Base-by-base conservation (phyloP, 1,140 invertebrate genomes). In the Leptonema lineaticorne region DNA sequence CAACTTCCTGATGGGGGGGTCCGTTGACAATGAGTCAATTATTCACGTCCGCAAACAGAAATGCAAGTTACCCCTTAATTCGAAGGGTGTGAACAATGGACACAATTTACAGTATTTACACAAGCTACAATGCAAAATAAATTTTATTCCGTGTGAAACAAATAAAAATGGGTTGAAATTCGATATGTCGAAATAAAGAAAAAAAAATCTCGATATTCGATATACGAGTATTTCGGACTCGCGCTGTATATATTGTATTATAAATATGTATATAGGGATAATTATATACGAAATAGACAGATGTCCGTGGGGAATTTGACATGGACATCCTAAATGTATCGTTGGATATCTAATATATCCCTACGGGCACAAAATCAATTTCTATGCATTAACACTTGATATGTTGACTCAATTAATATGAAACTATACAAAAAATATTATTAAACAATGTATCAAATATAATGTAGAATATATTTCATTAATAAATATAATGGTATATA, bases 321-420 rank as follows among this genome's bases (percentile, higher is more conserved):
- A 11, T 53, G 50, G 22, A 53, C 50, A 53, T 53, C 50, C 50
- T 53, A n/a, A 53, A 53, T 11, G 22, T 14, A 26, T 48, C 46
- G 9, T n/a, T 20, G 20, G n/a, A 48, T 41, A 41, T 41, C 11
- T 22, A n/a, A n/a, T n/a, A n/a, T n/a, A n/a, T n/a, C n/a, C 48
- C 48, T 9, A 9, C 9, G 24, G 28, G 24, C 4, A 59, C 30
- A 27, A 16, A 59, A 28, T 59, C 57, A 59, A 59, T 59, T 59
- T 53, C 48, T 20, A 53, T 20, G 16, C 48, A 53, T 53, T 53
- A 53, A 41, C 37, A 41, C 37, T 16, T n/a, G n/a, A 11, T 16
- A 16, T 16, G 37, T 41, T 16, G 2, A 41, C 37, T 41, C 37
- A 41, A 41, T 41, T 41, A 41, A 16, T n/a, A n/a, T n/a, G n/a